Evolutionary conservation across 2,888 invertebrate species (phyloP), one percentile per base, ranked within the genome.

Genomic region (Apodemia mormo): DNA sequence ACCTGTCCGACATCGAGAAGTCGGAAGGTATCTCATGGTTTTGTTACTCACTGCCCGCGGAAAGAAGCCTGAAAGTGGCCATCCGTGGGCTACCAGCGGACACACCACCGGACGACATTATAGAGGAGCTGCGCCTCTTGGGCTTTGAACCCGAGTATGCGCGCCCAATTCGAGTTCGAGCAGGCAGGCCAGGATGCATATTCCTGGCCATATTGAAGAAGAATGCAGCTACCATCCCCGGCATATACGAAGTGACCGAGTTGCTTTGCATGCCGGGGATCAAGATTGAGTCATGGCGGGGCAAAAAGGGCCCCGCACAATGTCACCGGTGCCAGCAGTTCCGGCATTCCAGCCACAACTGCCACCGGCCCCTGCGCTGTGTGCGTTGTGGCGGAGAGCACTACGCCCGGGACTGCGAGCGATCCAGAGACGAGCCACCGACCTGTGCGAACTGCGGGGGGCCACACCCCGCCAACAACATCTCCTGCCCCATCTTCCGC

Each of bases 21-120:
- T 56, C 30, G 10, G 58, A 22, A 10, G 12, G 29, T 9, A 56
- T 29, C 56, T 56, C 56, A 1, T 56, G 56, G 56, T 66, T 66
- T 10, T 66, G 45, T 5, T 66, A 45, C 33, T 66, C 66, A 5
- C 49, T 45, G 0, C 66, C n/a, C 0, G 33, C 2, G n/a, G 65
- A 52, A 2, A 14, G 29, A 12, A 54, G 22, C 5, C 54, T 66
- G 0, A 78, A 78, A 54, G 75, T 74, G 1, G 70, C 73, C 8
- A 64, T 76, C 2, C 52, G 76, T 6, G 76, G 78, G 3, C 74
- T 77, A 0, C 77, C 76, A 0, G 71, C 43, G 0, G 74, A 76
- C 22, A 77, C 79, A 0, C 12, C 29, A 0, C 68, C 71, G 0
- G 58, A 43, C 0, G 72, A 66, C 0, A 73, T 75, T 0, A 5